Conservation (phyloP, 1,140 invertebrate genomes). For the Microplitis mediator region DNA sequence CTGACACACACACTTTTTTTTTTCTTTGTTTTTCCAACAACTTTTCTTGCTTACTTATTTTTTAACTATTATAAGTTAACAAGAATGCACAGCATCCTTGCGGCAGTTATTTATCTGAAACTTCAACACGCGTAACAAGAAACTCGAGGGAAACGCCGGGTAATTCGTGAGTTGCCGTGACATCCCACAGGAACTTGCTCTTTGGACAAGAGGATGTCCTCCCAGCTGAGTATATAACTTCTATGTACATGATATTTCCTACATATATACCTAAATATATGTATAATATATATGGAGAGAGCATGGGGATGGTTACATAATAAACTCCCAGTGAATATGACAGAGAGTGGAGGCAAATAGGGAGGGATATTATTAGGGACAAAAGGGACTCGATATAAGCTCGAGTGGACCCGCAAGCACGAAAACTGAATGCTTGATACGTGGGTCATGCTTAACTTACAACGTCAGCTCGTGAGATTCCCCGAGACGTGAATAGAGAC, state of each 20-base stretch:
- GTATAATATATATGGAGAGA: not conserved
- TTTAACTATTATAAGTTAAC: not conserved
- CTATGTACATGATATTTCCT: not conserved
- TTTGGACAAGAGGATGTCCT: conserved; percentile 1
- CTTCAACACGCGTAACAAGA: conserved; percentile 18
- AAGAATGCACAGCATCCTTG: not conserved
- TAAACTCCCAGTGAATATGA: too few relatives aligned
- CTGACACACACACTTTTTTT: too few relatives aligned
- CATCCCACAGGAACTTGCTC: conserved; percentile 8
- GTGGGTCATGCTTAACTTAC: conserved; percentile 16
- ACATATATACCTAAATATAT: not conserved
- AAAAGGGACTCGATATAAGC: too few relatives aligned
- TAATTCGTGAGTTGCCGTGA: conserved; percentile 18
- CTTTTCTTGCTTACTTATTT: too few relatives aligned
- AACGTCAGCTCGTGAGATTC: not conserved
- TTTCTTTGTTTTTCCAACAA: too few relatives aligned
- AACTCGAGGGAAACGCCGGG: conserved; percentile 7
- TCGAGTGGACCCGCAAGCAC: too few relatives aligned
- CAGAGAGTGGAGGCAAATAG: too few relatives aligned
- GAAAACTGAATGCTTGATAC: not conserved
- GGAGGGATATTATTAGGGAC: too few relatives aligned
- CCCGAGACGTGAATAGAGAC: not conserved
- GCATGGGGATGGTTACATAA: not conserved
- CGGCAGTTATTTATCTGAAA: not conserved
- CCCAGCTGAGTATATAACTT: not conserved